These are phyloP conservation scores for Acomys russatus DNA, from an alignment of 2,797 vertebrate species.

Conservation along the genomic window DNA sequence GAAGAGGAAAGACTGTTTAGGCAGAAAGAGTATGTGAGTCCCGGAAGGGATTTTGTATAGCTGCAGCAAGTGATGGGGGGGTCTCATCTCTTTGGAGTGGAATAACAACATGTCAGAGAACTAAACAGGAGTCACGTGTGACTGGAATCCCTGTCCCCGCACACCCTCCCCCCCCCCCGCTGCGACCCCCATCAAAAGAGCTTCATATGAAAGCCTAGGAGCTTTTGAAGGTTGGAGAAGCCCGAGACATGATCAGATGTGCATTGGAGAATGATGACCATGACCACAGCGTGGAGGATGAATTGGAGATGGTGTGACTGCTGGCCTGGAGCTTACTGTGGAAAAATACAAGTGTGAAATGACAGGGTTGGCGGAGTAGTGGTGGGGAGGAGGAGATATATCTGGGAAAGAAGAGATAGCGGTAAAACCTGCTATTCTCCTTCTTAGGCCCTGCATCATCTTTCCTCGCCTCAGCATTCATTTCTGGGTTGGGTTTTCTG, in stretches of 20 bases:
- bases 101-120: background rate
- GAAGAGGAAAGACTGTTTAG: slow-evolving; percentile 20
- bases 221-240: slow-evolving; percentile 9
- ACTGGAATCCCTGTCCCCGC: background rate
- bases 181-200: background rate
- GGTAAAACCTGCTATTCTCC: background rate
- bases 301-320: slow-evolving; percentile 17
- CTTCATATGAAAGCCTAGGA: background rate
- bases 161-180: background rate
- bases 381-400: background rate
- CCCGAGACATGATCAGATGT: background rate
- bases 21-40: background rate
- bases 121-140: background rate
- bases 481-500: background rate
- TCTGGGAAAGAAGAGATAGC: slow-evolving; percentile 22
- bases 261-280: background rate
- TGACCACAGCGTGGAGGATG: slow-evolving; percentile 26
- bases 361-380: background rate
- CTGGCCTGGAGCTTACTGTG: slow-evolving; percentile 36
- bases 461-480: background rate
- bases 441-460: background rate
- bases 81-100: background rate
- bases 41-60: background rate
- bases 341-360: slow-evolving; percentile 32
- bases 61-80: background rate